Percentiles rank a stretch among this genome's conserved stretches.
Evolutionary conservation across 2,888 invertebrate species (phyloP).

Genomic region (Dryobotodes eremita): DNA sequence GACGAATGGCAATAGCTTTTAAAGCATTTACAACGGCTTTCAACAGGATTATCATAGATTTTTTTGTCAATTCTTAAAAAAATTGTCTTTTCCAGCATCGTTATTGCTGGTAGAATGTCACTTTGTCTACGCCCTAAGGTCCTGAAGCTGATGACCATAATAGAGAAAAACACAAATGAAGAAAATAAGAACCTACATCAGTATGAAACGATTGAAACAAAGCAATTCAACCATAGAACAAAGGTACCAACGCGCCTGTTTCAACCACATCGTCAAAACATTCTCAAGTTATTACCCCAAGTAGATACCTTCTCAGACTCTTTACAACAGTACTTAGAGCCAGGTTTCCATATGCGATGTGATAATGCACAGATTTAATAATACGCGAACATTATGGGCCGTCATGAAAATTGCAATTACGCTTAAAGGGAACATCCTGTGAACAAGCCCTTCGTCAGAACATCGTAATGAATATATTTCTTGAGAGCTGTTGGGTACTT

Average conservation of each 20-base stretch:
- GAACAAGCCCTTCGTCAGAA: slow-evolving; percentile 62
- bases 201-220: background rate
- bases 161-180: background rate
- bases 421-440: slow-evolving; percentile 54
- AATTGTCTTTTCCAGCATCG: background rate
- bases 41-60: background rate
- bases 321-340: slow-evolving; percentile 30
- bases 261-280: slow-evolving; percentile 15
- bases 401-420: slow-evolving; percentile 70
- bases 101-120: background rate
- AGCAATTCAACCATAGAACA: background rate
- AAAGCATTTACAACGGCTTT: background rate
- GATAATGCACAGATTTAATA: slow-evolving; percentile 68
- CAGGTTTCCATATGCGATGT: slow-evolving; percentile 47
- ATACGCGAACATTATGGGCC: slow-evolving; percentile 60
- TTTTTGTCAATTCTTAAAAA: too few relatives aligned
- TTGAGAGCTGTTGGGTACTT: slow-evolving; percentile 67
- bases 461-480: slow-evolving; percentile 69
- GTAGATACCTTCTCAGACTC: slow-evolving; percentile 19
- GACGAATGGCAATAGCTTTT: background rate
- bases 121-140: background rate
- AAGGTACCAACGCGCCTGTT: background rate
- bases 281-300: slow-evolving; percentile 19
- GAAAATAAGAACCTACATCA: background rate
- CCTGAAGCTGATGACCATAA: background rate